Base-by-base conservation (phyloP, 1,140 invertebrate genomes). In the Antheraea pernyi region DNA sequence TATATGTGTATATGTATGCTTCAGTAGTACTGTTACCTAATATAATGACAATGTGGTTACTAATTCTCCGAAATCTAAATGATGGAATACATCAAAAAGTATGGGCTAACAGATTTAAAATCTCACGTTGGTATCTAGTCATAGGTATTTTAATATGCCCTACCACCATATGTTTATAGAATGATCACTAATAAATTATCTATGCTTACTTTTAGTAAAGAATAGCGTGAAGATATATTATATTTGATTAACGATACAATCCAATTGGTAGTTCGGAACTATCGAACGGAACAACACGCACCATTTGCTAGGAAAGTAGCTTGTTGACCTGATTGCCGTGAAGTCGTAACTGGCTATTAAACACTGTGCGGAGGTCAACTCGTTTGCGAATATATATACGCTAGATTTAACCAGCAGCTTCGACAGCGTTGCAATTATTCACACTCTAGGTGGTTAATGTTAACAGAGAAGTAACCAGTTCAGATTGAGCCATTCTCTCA, bases 251-350 rank as follows among this genome's bases (percentile, higher is more conserved):
- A 53, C 46, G 46, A 53, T 6, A 53, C 46, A 53, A 53, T 53
- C 46, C 46, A 53, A 53, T 53, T 53, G 46, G 46, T 13, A 53
- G 46, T 53, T 53, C 46, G 46, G 46, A 53, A 53, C 46, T 53
- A 53, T 53, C 59, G 30, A 61, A 19, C 59, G 59, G 59, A 61
- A 61, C 59, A 61, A 61, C 59, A 61, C 59, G 59, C 59, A 61
- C 59, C 30, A 61, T 36, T 61, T 19, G 59, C 30, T 19, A 61
- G 59, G 59, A 61, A 61, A 61, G 59, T 36, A 36, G 59, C 59
- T 61, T 36, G 19, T 36, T 36, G 59, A 61, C 59, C 59, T 36
- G 19, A 36, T 61, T 61, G 59, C 59, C 30, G 59, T 61, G 46
- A 53, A 53, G 46, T 53, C 16, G 46, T 53, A 53, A 53, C 46